Evolutionary conservation across 2,888 invertebrate species (phyloP), one percentile per base, ranked within the genome.

Genomic region (Cheilosia vulpina): DNA sequence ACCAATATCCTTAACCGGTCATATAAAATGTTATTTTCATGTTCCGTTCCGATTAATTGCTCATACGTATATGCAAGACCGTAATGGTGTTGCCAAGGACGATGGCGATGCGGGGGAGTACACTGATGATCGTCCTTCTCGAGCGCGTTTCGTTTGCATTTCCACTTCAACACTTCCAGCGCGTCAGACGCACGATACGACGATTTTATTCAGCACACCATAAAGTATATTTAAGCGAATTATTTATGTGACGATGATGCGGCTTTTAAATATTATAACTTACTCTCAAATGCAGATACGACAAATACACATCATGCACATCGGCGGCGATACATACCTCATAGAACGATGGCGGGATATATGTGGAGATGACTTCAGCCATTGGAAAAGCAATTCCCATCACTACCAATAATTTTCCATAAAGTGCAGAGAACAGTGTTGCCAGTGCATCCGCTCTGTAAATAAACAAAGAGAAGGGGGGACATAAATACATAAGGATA

Each of bases 371-470:
- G 89, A 98, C 97, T 94, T 98, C 98, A 87, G 98, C 97, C 96
- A 98, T 96, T 66, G 98, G 98, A 93, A 98, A 97, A 17, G 98
- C 97, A 87, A 97, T 96, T 87, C 98, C 98, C 96, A 98, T 97
- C 58, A 98, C 98, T 52, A 98, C 97, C 89, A 98, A 93, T 66
- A 98, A 94, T 93, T 98, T 98, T 58, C 98, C 98, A 92, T 98
- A 98, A 34, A 98, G 94, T 0, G 98, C 98, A 87, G 98, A 98
- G 88, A 98, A 94, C 19, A 97, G 96, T 43, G 97, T 96, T 79
- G 97, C 96, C 90, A 98, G 93, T 87, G 97, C 97, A 92, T 98
- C 97, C 84, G 94, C 93, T 89, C 97, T 98, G 93, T 65, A 92
- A 93, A 88, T 83, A 81, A n/a, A 19, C 11, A 65, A n/a, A n/a